Evolutionary conservation across 2,113 vertebrate genomes (phyloP), one percentile per base, ranked within the genome.

Genomic region (Corythornis madagascariensis): DNA sequence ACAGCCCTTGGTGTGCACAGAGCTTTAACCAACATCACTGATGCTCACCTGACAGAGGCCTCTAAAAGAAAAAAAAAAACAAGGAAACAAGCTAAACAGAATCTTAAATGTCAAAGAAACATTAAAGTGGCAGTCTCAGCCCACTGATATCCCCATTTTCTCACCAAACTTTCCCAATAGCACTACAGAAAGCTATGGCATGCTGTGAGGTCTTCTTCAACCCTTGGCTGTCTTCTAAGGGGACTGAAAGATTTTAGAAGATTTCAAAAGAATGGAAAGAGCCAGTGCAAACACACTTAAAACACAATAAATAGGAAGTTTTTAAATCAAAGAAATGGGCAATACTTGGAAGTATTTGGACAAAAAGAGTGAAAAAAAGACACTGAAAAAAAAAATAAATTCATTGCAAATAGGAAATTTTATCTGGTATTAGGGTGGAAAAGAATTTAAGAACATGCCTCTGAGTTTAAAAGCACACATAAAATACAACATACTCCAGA

Each of bases 1-100:
- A 50, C 18, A 60, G 77, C 19, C 33, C 28, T 47, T 47, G 0
- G 0, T 11, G n/a, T 25, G 22, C 15, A 61, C 16, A 61, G 7
- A 61, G 35, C 55, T 73, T 40, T 40, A 40, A 33, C 13, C 61
- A 28, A 25, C 9, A 6, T 31, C 73, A 50, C 38, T 9, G 22
- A 60, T 60, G 11, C 69, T 74, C 64, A 63, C 17, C 38, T 15
- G 29, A 6, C 25, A 47, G 15, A 76, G 19, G 31, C 17, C 26
- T 55, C 50, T 31, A 29, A 40, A 47, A 90, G n/a, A 74, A 80
- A 53, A 20, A 47, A 10, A 13, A 85, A 25, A 20, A 42, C 11
- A 13, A 85, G 21, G 50, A 64, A 90, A 61, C 9, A 53, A 47
- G 16, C 45, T 31, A 43, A 43, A 26, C 16, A n/a, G 56, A 57